Evolutionary conservation across 1,140 invertebrate genomes (phyloP).

Genomic region (Lucilia sericata): DNA sequence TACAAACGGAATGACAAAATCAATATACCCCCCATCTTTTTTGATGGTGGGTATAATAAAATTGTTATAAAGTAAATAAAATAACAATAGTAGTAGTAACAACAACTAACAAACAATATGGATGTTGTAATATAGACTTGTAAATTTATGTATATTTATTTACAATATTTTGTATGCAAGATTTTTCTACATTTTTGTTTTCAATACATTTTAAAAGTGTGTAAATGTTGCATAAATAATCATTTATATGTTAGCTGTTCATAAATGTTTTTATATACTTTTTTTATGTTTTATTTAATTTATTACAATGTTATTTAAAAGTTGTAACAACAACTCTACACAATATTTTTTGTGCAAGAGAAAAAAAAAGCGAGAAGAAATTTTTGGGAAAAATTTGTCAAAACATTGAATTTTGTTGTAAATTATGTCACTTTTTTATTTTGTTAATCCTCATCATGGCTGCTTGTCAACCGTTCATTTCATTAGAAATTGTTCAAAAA

Average conservation of each 20-base stretch:
- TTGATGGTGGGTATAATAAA: too few relatives aligned
- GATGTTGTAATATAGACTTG: background rate
- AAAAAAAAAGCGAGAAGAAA: too few relatives aligned
- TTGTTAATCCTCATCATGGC: background rate
- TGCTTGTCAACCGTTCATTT: too few relatives aligned
- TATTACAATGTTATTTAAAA: background rate
- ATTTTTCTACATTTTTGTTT: background rate
- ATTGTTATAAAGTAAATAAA: background rate
- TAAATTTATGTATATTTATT: too few relatives aligned
- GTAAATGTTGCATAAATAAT: constrained; percentile 7
- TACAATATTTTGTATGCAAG: too few relatives aligned
- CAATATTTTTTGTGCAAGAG: too few relatives aligned
- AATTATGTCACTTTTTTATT: background rate
- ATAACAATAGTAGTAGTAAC: background rate
- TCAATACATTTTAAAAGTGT: background rate
- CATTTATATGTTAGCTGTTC: background rate
- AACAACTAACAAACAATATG: background rate
- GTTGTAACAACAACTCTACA: too few relatives aligned
- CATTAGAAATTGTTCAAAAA: too few relatives aligned
- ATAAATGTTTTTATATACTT: background rate
- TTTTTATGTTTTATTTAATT: background rate
- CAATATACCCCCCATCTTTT: too few relatives aligned
- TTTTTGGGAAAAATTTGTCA: too few relatives aligned
- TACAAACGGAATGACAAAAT: too few relatives aligned
- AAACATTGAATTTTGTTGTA: too few relatives aligned